A percentile compares a stretch with the other conserved stretches of the same genome.
phyloP scores from a whole-genome alignment of 2,113 vertebrate species.

The Lynx canadensis region DNA sequence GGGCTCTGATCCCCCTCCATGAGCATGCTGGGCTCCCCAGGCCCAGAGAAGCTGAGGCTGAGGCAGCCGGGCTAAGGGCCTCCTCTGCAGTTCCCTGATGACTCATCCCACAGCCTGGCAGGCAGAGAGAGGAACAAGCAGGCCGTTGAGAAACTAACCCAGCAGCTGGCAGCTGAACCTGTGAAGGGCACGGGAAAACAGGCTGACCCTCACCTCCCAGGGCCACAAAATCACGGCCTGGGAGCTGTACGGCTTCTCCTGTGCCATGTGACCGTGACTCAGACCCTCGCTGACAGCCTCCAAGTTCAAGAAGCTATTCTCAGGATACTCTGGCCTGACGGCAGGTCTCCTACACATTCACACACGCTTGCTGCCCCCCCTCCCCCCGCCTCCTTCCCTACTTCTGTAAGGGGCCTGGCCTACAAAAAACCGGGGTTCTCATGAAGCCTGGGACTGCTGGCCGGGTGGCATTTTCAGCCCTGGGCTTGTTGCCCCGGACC shows the following conservation, averaged over 20 bases:
- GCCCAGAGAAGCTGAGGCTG: not conserved
- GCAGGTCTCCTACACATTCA: not conserved
- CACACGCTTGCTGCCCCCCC: not conserved
- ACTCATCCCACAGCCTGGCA: constrained; percentile 80
- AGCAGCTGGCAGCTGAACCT: constrained; percentile 76
- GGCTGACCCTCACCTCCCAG: constrained; percentile 44
- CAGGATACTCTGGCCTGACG: not conserved
- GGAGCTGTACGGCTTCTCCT: constrained; percentile 72
- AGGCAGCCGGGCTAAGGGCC: constrained; percentile 50
- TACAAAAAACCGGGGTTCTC: not conserved
- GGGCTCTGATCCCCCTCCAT: not conserved
- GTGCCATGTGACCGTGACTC: constrained; percentile 84
- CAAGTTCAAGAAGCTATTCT: constrained; percentile 61
- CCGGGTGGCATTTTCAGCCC: not conserved
- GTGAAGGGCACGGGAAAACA: constrained; percentile 48
- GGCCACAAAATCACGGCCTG: not conserved
- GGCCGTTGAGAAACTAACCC: constrained; percentile 72
- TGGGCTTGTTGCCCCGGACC: not conserved
- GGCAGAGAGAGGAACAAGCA: constrained; percentile 80
- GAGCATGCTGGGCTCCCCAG: not conserved
- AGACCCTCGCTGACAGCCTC: constrained; percentile 72
- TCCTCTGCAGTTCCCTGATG: constrained; percentile 65
- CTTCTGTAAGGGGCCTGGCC: not conserved
- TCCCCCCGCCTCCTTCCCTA: not conserved
- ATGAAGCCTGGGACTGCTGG: not conserved